Percentiles rank a stretch among this genome's conserved stretches.
phyloP scores from a whole-genome alignment of 2,888 invertebrate species.

The Drosophila acutilabella region DNA sequence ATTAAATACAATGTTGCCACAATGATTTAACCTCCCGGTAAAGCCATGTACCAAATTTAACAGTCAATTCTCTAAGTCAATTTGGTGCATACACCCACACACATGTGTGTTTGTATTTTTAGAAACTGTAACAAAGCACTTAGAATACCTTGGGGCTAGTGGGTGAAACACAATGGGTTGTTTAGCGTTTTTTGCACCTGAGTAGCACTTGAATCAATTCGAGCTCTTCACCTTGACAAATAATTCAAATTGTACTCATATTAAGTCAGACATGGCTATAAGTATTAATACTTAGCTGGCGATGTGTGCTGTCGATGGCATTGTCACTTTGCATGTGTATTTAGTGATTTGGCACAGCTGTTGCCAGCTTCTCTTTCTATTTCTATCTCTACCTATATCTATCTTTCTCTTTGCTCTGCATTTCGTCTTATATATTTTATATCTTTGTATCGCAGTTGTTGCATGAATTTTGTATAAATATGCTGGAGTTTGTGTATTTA shows the following conservation, averaged over 20 bases:
- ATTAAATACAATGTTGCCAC: too few relatives aligned
- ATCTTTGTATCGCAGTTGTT: slow-evolving; percentile 30
- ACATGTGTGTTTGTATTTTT: neutral
- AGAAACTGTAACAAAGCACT: slow-evolving; percentile 6
- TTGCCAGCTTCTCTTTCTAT: slow-evolving; percentile 22
- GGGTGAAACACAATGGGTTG: neutral
- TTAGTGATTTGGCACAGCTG: slow-evolving; percentile 60
- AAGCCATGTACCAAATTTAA: slow-evolving; percentile 1
- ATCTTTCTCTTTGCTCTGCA: neutral
- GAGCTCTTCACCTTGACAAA: neutral
- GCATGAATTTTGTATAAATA: slow-evolving; percentile 66
- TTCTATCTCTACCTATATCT: neutral
- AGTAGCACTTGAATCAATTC: slow-evolving; percentile 9
- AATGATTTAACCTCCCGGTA: neutral
- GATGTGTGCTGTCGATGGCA: slow-evolving; percentile 19
- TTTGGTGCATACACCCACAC: neutral
- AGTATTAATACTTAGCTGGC: slow-evolving; percentile 32
- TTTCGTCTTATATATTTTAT: neutral
- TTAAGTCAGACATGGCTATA: slow-evolving; percentile 14
- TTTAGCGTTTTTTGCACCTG: slow-evolving; percentile 7
- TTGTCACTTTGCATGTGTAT: slow-evolving; percentile 43
- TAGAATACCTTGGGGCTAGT: slow-evolving; percentile 5
- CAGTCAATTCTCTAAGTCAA: slow-evolving; percentile 10
- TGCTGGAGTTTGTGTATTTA: slow-evolving; percentile 57
- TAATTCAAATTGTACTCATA: slow-evolving; percentile 15